Conservation (phyloP, 2,888 invertebrate genomes). For the Luperina nickerlii region DNA sequence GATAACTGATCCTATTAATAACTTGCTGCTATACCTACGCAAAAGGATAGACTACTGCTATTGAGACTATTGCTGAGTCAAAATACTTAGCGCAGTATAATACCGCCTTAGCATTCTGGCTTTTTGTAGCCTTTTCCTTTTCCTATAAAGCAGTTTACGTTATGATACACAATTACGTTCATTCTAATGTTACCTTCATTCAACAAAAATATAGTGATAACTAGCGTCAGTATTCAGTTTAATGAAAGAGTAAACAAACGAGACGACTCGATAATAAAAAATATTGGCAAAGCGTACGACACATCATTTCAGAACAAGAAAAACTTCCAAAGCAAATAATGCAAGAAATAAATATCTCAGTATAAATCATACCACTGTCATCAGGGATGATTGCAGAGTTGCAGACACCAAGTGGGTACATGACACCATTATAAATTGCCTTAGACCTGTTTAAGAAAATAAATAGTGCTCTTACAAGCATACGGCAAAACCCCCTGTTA, state of each 20-base stretch:
- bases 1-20: neutral
- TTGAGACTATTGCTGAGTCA: neutral
- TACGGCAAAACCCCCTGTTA: constrained; percentile 53
- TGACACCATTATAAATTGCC: constrained; percentile 47
- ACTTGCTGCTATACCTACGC: neutral
- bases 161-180: neutral
- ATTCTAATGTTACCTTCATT: neutral
- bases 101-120: too few species aligned
- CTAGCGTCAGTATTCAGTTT: neutral
- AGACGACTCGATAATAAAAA: constrained; percentile 16
- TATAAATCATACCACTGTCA: constrained; percentile 44
- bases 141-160: neutral
- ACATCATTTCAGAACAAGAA: constrained; percentile 17
- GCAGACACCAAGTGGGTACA: constrained; percentile 25
- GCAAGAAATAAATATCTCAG: constrained; percentile 11
- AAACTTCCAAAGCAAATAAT: constrained; percentile 21
- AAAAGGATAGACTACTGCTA: neutral
- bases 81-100: neutral
- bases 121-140: too few species aligned
- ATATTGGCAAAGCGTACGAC: constrained; percentile 30
- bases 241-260: constrained; percentile 15
- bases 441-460: constrained; percentile 49
- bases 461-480: constrained; percentile 47
- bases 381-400: constrained; percentile 49
- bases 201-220: neutral